Conservation (phyloP, 2,113 vertebrate species). For the Thermophis baileyi region DNA sequence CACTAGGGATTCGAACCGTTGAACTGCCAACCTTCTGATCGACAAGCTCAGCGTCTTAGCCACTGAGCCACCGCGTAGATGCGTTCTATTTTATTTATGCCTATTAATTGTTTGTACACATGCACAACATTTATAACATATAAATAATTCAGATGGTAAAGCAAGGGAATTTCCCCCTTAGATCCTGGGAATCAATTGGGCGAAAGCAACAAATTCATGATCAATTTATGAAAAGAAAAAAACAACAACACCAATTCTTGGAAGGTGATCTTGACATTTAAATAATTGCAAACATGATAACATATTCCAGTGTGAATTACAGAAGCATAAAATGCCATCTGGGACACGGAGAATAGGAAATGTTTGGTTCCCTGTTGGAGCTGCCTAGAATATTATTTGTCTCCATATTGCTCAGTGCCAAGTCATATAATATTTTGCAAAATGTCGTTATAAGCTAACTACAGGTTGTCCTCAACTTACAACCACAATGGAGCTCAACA, state of each 20-base stretch:
- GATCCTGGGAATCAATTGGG: conserved; percentile 18
- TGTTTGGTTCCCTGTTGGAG: conserved; percentile 18
- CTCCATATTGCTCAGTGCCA: background rate
- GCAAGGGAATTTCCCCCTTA: conserved; percentile 31
- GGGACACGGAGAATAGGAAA: background rate
- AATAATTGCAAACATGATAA: conserved; percentile 26
- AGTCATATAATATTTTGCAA: background rate
- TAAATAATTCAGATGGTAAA: conserved; percentile 27
- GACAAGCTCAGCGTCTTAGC: too few relatives aligned
- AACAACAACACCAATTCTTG: background rate
- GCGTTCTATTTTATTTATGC: background rate
- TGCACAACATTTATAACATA: background rate
- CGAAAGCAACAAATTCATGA: conserved; percentile 44
- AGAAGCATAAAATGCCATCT: background rate
- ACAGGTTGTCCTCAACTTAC: too few relatives aligned
- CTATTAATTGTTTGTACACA: conserved; percentile 6
- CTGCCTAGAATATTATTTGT: background rate
- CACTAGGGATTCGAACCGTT: too few relatives aligned
- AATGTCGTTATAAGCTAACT: background rate
- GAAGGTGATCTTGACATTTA: conserved; percentile 47
- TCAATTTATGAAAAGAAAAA: background rate
- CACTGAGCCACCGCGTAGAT: background rate
- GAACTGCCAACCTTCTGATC: too few relatives aligned
- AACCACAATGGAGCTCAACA: too few relatives aligned
- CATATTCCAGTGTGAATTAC: conserved; percentile 24